Conservation (phyloP, 1,140 invertebrate species). For the Psix sp. region DNA sequence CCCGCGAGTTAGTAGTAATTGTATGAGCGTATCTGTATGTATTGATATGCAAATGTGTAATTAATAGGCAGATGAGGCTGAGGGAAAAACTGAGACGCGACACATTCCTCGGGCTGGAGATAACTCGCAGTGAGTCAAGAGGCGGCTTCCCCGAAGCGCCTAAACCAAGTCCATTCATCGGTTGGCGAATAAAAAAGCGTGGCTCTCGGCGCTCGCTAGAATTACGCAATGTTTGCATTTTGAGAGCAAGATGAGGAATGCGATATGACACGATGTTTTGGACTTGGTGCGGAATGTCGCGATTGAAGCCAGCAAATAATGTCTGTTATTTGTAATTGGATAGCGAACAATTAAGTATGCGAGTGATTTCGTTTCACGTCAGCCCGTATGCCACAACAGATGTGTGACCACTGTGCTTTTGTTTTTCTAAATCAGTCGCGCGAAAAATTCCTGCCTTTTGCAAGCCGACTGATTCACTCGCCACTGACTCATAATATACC, state of each 20-base stretch:
- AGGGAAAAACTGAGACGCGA: no score
- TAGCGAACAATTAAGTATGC: conserved; percentile 38
- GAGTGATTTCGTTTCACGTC: conserved; percentile 31
- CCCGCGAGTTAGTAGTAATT: no score
- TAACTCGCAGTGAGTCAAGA: no score
- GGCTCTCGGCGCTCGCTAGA: not conserved
- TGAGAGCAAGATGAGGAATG: not conserved
- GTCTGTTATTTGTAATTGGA: conserved; percentile 36
- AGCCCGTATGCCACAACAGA: conserved; percentile 47
- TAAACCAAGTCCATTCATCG: no score
- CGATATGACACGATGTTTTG: conserved; percentile 4
- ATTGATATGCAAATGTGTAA: no score
- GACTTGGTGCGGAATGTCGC: conserved; percentile 9
- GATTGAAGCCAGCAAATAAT: conserved; percentile 26
- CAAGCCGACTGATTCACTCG: not conserved
- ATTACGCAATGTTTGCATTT: conserved; percentile 6
- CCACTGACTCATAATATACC: no score
- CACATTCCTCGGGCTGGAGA: no score
- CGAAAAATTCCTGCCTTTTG: conserved; percentile 6
- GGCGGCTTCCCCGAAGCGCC: no score
- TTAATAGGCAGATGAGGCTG: no score
- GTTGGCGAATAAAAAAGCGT: no score
- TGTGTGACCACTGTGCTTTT: conserved; percentile 33
- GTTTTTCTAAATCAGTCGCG: conserved; percentile 42
- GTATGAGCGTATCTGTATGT: no score